Conservation (phyloP, 2,797 vertebrate species). For the Enteromius paludinosus region DNA sequence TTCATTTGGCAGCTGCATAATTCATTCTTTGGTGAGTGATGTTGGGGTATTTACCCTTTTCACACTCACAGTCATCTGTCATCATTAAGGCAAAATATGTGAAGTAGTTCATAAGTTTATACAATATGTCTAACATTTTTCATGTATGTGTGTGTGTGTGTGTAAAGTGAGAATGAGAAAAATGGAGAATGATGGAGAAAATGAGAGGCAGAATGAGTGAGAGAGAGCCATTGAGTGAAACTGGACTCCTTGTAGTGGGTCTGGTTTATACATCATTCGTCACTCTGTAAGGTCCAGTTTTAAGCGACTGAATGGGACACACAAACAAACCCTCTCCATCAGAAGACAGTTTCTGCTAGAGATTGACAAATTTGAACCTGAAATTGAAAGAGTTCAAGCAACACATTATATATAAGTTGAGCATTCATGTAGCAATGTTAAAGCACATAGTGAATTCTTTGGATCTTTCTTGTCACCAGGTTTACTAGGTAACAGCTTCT, state of each 20-base stretch:
- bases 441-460: neutral
- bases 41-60: constrained; percentile 9
- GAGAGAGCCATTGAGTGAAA: constrained; percentile 66
- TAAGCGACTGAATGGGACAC: constrained; percentile 35
- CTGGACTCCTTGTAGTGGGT: constrained; percentile 67
- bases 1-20: constrained; percentile 7
- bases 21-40: constrained; percentile 22
- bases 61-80: constrained; percentile 39
- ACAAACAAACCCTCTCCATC: constrained; percentile 55
- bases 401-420: neutral
- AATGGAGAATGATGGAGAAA: constrained; percentile 6
- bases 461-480: constrained; percentile 26
- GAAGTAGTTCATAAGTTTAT: constrained; percentile 29
- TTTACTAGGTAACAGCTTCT: constrained; percentile 39
- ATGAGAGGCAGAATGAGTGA: constrained; percentile 21
- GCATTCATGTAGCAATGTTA: neutral
- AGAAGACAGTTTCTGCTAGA: constrained; percentile 34
- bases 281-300: constrained; percentile 56
- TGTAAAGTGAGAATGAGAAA: constrained; percentile 19
- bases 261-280: constrained; percentile 66
- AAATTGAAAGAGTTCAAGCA: neutral
- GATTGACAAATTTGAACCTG: neutral
- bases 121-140: constrained; percentile 24
- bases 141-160: constrained; percentile 17
- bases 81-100: constrained; percentile 42